phyloP scores from a whole-genome alignment of 1,140 invertebrate genomes.

The Mylabris phalerata region DNA sequence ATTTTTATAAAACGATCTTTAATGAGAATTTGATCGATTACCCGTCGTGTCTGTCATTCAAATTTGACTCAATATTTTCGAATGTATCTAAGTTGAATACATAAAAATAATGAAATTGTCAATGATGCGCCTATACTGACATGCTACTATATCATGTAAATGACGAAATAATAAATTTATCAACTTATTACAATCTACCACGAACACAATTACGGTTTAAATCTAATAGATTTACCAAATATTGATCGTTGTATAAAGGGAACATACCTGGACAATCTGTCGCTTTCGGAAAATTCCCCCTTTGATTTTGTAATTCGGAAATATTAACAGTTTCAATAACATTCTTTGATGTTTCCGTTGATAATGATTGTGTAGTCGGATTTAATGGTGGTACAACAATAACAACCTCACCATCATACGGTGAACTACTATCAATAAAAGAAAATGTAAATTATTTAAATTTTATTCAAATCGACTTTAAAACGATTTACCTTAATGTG shows the following conservation, averaged over 20 bases:
- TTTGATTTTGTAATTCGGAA: conserved; percentile 6
- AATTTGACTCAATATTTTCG: no score
- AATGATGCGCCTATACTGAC: no score
- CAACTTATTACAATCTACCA: background rate
- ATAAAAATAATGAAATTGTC: no score
- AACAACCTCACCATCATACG: conserved; percentile 51
- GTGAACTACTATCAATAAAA: conserved; percentile 43
- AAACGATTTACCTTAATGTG: conserved; percentile 55
- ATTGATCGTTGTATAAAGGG: conserved; percentile 8
- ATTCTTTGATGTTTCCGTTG: background rate
- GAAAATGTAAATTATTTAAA: conserved; percentile 43
- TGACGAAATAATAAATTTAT: no score
- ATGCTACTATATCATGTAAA: no score
- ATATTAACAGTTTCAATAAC: background rate
- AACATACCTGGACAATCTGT: conserved; percentile 48
- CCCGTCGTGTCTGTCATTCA: no score
- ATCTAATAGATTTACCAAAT: background rate
- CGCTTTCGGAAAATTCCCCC: conserved; percentile 36
- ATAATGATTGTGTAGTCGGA: conserved; percentile 39
- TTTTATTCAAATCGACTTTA: conserved; percentile 46
- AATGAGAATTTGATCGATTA: no score
- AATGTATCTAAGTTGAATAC: no score
- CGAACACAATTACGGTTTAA: background rate
- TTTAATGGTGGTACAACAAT: conserved; percentile 52
- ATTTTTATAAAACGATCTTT: no score